Conservation (phyloP, 2,797 vertebrate genomes). For the Phrynocephalus vlangalii region DNA sequence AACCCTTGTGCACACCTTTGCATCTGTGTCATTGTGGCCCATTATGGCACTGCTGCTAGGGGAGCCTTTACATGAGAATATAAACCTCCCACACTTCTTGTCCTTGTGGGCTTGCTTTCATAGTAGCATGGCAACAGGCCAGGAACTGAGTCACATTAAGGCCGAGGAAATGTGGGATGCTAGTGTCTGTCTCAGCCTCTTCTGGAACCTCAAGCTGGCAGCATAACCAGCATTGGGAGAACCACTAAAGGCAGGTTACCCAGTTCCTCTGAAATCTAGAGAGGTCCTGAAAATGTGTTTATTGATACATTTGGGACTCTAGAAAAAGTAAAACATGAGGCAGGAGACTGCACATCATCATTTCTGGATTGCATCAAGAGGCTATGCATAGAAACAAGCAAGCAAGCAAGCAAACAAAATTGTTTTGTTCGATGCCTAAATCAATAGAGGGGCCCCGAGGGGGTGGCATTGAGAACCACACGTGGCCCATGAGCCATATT, state of each 20-base stretch:
- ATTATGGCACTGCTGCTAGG: not conserved
- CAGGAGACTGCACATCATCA: not conserved
- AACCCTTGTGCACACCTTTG: not conserved
- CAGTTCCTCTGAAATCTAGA: not conserved
- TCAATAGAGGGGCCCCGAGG: no score
- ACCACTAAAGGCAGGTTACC: not conserved
- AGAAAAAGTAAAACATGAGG: not conserved
- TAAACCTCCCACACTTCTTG: not conserved
- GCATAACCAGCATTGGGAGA: not conserved
- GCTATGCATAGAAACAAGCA: not conserved
- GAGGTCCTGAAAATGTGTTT: not conserved
- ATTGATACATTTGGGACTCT: not conserved
- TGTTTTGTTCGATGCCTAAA: no score
- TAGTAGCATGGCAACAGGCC: not conserved
- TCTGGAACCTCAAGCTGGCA: not conserved
- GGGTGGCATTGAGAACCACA: no score
- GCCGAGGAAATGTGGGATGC: not conserved
- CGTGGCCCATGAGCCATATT: no score
- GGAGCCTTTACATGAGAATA: not conserved
- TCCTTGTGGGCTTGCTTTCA: not conserved
- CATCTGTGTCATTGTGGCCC: not conserved
- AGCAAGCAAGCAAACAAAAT: no score
- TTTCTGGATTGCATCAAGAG: not conserved
- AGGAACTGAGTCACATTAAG: not conserved
- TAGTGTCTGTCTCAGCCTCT: not conserved